A percentile compares a stretch with the other conserved stretches of the same genome.
phyloP scores from a whole-genome alignment of 2,888 invertebrate species.

The Periphyllus acericola region DNA sequence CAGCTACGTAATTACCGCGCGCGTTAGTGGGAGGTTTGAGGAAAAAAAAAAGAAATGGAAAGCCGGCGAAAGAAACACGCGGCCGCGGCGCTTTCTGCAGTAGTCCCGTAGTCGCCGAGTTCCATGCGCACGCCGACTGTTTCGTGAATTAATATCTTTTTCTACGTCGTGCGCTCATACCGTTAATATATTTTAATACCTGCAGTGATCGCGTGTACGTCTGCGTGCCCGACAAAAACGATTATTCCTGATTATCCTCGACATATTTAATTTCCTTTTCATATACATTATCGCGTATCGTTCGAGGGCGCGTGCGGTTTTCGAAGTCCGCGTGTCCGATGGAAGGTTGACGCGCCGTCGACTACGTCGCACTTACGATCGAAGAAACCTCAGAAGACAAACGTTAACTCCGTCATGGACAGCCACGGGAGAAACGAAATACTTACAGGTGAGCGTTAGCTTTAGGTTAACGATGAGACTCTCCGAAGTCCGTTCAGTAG shows the following conservation, averaged over 20 bases:
- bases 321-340: neutral
- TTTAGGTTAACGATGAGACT: neutral
- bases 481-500: too few relatives aligned
- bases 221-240: neutral
- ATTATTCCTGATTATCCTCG: neutral
- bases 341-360: neutral
- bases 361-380: neutral
- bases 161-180: neutral
- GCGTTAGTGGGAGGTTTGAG: constrained; percentile 32
- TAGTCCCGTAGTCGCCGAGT: neutral
- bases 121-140: neutral
- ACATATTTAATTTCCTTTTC: too few relatives aligned
- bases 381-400: neutral
- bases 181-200: neutral
- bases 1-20: neutral
- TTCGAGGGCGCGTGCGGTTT: too few relatives aligned
- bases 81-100: neutral
- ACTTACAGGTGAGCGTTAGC: constrained; percentile 10
- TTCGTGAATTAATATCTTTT: neutral
- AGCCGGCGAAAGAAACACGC: constrained; percentile 29
- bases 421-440: constrained; percentile 21
- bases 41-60: neutral
- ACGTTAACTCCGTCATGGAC: neutral
- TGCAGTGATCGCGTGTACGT: neutral
- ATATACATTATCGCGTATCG: too few relatives aligned